phyloP scores from a whole-genome alignment of 2,888 invertebrate genomes.

The Megaustenia siamemsis region DNA sequence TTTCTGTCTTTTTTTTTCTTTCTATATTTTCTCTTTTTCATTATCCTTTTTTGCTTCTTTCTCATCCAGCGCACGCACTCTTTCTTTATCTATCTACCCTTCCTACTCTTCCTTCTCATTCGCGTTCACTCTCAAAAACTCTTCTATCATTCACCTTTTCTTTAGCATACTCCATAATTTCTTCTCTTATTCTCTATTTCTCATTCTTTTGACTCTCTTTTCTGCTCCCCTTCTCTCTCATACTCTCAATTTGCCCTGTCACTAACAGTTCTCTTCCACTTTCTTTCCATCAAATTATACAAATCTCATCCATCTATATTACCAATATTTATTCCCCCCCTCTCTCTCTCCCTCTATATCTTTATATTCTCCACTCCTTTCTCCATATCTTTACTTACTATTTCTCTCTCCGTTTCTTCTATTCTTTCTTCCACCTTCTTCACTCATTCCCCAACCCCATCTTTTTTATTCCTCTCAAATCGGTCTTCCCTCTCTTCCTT shows the following conservation, averaged over 20 bases:
- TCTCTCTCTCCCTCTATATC: conserved; percentile 26
- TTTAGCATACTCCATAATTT: not conserved
- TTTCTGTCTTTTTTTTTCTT: too few species aligned
- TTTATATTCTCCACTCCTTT: conserved; percentile 13
- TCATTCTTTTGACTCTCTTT: not conserved
- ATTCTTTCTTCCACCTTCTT: not conserved
- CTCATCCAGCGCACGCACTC: not conserved
- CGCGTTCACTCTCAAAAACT: not conserved
- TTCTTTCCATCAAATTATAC: not conserved
- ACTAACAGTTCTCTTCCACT: not conserved
- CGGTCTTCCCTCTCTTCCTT: too few species aligned
- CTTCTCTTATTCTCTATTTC: not conserved
- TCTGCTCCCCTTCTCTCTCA: not conserved
- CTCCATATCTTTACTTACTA: not conserved
- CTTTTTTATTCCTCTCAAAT: too few species aligned
- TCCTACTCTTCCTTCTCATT: not conserved
- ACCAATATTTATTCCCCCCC: too few species aligned
- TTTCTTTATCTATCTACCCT: not conserved
- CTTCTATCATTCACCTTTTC: not conserved
- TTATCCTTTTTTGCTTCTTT: not conserved
- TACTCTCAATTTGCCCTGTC: not conserved
- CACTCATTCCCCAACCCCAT: too few species aligned
- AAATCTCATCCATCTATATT: too few species aligned
- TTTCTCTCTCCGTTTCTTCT: conserved; percentile 19
- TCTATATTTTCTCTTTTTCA: not conserved